Percentiles rank a stretch among this genome's conserved stretches.
Conservation (phyloP, 1,140 invertebrate genomes). For the Dreissena polymorpha region DNA sequence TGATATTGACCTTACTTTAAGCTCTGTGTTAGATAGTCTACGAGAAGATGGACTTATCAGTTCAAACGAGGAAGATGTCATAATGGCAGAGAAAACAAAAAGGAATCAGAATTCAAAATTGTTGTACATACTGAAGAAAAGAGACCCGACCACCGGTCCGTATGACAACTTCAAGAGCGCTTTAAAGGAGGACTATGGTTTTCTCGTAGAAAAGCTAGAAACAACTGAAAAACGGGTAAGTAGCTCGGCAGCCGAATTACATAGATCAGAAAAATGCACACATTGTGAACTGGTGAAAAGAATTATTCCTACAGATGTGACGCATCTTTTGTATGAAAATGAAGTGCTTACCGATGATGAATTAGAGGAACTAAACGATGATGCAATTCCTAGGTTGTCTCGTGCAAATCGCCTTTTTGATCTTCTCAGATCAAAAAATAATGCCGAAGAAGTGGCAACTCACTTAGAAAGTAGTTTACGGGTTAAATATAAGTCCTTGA, state of each 20-base stretch:
- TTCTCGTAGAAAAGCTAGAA: conserved; percentile 2
- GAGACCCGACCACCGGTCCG: neutral
- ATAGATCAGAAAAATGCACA: neutral
- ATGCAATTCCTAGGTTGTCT: neutral
- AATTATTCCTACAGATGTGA: conserved; percentile 15
- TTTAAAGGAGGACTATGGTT: conserved; percentile 20
- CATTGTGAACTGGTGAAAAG: conserved; percentile 19
- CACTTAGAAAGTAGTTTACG: neutral
- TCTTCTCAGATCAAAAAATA: neutral
- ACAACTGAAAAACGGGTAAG: neutral
- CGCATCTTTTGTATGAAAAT: conserved; percentile 35
- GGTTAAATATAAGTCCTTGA: conserved; percentile 21
- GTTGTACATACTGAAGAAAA: conserved; percentile 22
- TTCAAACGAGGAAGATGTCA: conserved; percentile 23
- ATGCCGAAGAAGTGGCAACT: neutral
- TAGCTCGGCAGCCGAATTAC: neutral
- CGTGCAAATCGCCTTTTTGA: conserved; percentile 1
- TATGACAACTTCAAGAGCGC: conserved; percentile 1
- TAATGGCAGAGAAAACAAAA: conserved; percentile 1
- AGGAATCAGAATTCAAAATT: conserved; percentile 30
- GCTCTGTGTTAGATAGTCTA: conserved; percentile 18
- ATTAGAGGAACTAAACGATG: conserved; percentile 11
- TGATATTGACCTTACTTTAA: conserved; percentile 6
- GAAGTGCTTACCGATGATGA: conserved; percentile 35
- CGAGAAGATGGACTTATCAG: conserved; percentile 29